Evolutionary conservation across 30 jellyfish, hydroid and myxozoan genomes (phyloP), one percentile per base, ranked within the genome.

Genomic region (Calvadosia cruxmelitensis): DNA sequence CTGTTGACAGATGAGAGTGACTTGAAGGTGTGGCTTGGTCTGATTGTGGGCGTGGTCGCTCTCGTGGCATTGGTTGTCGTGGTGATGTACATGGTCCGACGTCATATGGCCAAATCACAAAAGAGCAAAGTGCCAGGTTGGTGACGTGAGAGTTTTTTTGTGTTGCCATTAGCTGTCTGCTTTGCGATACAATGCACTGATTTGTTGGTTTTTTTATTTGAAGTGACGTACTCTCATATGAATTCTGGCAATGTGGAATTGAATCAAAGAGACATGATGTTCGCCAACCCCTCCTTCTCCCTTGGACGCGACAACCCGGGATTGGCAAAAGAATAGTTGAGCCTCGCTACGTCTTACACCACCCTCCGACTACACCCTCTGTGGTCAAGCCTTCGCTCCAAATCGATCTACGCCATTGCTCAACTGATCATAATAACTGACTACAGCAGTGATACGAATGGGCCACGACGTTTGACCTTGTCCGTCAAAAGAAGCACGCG

Each of bases 201-300:
- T 3, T 10, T 29, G 61, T 31, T 52, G 42, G n/a, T 27, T 49
- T 31, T 34, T 27, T 73, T 1, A 53, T 70, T 79, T 10, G 29
- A 80, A 85, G 72, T 71, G 3, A 65, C 53, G 16, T 80, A 71
- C 52, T 71, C 85, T 10, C 66, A 66, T 28, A 80, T 71, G 84
- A 76, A 53, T 33, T 69, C 79, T 1, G 93, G 72, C 27, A 42
- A 64, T 20, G 71, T 80, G 15, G 70, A 72, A 29, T 80, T 80
- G 34, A 33, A 80, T 31, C 34, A 69, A n/a, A 85, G 93, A 7
- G 93, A 80, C 31, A 7, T 80, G 85, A 80, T 80, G 93, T 80
- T 5, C 64, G 64, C 64, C 49, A 80, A 80, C 53, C 93, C 93
- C 26, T 64, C 93, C 1, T 72, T 66, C 93, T 71, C 84, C 35